phyloP scores from a whole-genome alignment of 1,140 invertebrate genomes.

The Solenopsis invicta region DNA sequence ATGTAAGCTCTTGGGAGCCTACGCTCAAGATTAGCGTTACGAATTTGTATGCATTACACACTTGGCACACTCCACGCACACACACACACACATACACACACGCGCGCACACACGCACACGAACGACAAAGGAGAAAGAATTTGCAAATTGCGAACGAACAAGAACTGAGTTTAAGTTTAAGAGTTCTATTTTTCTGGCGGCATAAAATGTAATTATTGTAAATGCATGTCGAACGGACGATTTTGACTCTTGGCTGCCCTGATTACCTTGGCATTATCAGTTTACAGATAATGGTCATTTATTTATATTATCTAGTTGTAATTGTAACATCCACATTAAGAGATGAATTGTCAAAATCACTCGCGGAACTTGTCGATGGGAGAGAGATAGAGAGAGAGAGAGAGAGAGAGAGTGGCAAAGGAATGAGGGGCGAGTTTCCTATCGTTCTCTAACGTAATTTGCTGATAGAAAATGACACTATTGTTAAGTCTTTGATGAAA shows the following conservation, averaged over 20 bases:
- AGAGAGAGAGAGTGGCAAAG: too few relatives aligned
- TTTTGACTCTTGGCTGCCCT: slow-evolving; percentile 27
- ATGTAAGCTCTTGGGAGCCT: background rate
- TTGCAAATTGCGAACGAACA: slow-evolving; percentile 58
- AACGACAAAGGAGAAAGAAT: background rate
- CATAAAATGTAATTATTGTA: slow-evolving; percentile 76
- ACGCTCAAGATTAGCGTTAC: background rate
- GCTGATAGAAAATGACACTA: background rate
- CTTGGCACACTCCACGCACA: slow-evolving; percentile 26
- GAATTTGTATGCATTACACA: background rate
- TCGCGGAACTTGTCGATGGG: background rate
- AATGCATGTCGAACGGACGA: slow-evolving; percentile 49
- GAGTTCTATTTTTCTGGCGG: slow-evolving; percentile 86
- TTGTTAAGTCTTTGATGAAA: background rate
- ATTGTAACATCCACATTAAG: background rate
- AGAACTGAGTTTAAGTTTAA: slow-evolving; percentile 85
- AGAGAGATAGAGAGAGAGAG: too few relatives aligned
- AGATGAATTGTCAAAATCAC: background rate
- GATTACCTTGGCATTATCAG: background rate
- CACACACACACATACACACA: too few relatives aligned
- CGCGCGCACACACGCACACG: too few relatives aligned
- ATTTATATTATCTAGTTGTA: background rate
- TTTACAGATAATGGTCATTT: background rate
- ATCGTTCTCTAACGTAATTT: background rate
- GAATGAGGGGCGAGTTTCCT: background rate